Evolutionary conservation across 1,140 invertebrate genomes (phyloP).

Genomic region (Meloidogyne floridensis): DNA sequence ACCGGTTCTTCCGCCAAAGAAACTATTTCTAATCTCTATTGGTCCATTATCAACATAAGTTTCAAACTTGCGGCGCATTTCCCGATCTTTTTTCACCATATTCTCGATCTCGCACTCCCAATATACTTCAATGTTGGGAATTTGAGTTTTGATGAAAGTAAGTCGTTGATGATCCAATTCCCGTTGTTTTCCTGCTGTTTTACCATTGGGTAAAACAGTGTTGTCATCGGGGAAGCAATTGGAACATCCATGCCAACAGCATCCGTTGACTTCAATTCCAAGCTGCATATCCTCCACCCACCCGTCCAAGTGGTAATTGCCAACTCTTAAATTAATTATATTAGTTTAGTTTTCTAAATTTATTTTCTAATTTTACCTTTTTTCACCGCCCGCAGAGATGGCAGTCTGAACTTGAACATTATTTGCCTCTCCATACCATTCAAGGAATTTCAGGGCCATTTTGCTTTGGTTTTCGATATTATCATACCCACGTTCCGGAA

Average conservation of each 20-base stretch:
- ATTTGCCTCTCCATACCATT: background rate
- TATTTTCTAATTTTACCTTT: background rate
- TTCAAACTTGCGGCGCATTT: conserved; percentile 16
- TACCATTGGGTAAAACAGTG: conserved; percentile 5
- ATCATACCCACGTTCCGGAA: background rate
- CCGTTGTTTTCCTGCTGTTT: conserved; percentile 19
- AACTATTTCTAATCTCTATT: background rate
- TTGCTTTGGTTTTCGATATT: conserved; percentile 8
- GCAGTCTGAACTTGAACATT: background rate
- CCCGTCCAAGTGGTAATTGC: background rate
- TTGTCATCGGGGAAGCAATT: background rate
- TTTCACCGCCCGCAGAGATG: background rate
- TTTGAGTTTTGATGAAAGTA: background rate
- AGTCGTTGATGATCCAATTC: background rate
- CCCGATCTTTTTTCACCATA: background rate
- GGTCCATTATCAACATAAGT: conserved; percentile 1
- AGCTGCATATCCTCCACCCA: background rate
- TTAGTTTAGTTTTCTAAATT: too few relatives aligned
- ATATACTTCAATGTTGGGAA: background rate
- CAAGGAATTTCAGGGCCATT: background rate
- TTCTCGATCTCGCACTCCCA: conserved; percentile 26
- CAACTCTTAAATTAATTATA: too few relatives aligned
- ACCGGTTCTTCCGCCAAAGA: background rate
- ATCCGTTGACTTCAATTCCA: background rate
- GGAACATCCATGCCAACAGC: background rate